These are phyloP conservation scores for Triops longicaudatus DNA, from an alignment of 1,140 invertebrate species.

Conservation along the genomic window DNA sequence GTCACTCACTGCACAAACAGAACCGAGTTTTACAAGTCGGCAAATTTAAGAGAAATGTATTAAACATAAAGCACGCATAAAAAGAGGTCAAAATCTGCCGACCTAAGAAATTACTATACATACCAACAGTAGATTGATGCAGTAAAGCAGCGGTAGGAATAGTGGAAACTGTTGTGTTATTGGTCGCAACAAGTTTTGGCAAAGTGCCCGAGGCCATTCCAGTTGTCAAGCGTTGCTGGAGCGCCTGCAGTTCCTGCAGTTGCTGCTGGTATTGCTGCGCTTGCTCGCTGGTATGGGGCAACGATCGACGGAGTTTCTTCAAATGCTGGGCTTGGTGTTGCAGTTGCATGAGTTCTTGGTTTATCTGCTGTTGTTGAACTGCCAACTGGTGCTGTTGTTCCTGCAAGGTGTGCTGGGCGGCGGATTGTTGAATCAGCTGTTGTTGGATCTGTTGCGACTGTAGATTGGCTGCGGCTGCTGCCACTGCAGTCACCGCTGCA, in stretches of 20 bases:
- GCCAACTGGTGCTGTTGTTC: constrained; percentile 40
- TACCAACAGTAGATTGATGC: constrained; percentile 23
- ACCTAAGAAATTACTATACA: neutral
- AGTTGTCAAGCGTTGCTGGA: constrained; percentile 37
- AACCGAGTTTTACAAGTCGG: neutral
- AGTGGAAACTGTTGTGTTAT: neutral
- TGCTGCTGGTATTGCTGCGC: constrained; percentile 31
- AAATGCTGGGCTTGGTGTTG: constrained; percentile 42
- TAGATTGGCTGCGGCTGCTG: constrained; percentile 29
- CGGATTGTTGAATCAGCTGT: constrained; percentile 27
- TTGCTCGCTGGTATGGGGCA: constrained; percentile 34
- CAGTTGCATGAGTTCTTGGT: constrained; percentile 43
- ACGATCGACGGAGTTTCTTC: constrained; percentile 41
- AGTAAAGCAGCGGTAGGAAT: constrained; percentile 19
- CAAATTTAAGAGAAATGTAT: too few relatives aligned
- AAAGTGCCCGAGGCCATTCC: constrained; percentile 4
- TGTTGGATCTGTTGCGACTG: constrained; percentile 31
- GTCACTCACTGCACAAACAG: neutral
- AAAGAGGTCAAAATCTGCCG: too few relatives aligned
- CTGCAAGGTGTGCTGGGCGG: constrained; percentile 29
- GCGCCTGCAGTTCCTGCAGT: constrained; percentile 36
- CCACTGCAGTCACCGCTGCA: constrained; percentile 30
- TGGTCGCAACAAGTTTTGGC: neutral
- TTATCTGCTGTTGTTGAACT: constrained; percentile 34
- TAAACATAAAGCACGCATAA: neutral